Base-by-base conservation (phyloP, 2,113 vertebrate species). In the Sander vitreus region DNA sequence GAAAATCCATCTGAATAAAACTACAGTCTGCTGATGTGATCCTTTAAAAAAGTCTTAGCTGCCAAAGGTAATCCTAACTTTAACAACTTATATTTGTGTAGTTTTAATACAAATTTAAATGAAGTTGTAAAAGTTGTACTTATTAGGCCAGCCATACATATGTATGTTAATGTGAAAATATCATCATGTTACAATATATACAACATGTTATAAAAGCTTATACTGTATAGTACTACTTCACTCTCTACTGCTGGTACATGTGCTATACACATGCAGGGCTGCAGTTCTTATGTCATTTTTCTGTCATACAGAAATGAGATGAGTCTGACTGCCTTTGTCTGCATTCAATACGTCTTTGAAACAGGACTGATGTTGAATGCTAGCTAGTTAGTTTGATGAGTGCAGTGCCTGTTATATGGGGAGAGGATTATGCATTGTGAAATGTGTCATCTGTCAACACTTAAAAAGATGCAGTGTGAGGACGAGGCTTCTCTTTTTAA, bases 401-500 rank as follows among this genome's bases (percentile, higher is more conserved):
- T 67, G 68, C 74, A 54, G 71, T 60, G 75, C 39, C 70, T 66
- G 75, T 81, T 76, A 80, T 51, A 79, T 70, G 54, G 59, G 71
- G 69, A 83, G 67, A 72, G 60, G 85, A 77, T 88, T 88, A 85
- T 92, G 74, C 59, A 27, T 55, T 25, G 80, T 77, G 80, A 86
- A 90, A 88, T 69, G 85, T 80, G 67, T 87, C 70, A 86, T 80
- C 80, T 85, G 74, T 85, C 48, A 85, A 66, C 75, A 92, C 89
- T 94, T 92, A 90, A 93, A 92, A 91, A 91, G 86, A 92, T 89
- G 91, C 82, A 73, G 51, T 55, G 73, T 33, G 80, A 63, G 50
- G 51, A 72, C 51, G 72, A 82, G 8, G 83, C 85, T 78, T 89
- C 88, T 92, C 88, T 92, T 95, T 94, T 94, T 90, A 92, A 93